Base-by-base conservation (phyloP, 2,113 vertebrate genomes). In the Octodon degus region DNA sequence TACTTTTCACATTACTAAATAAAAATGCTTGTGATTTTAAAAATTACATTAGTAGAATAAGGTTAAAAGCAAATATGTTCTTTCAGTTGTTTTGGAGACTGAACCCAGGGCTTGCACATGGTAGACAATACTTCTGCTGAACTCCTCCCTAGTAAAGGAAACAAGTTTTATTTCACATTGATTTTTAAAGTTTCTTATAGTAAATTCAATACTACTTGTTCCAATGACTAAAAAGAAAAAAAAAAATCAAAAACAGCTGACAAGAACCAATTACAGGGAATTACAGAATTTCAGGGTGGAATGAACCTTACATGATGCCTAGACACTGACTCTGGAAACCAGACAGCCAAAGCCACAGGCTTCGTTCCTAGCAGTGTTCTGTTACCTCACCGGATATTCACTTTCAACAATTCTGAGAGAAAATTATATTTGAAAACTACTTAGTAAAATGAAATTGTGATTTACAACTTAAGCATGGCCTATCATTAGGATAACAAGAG, bases 401-500 rank as follows among this genome's bases (percentile, higher is more conserved):
- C 65, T 87, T 77, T 91, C 25, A 92, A 72, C 13, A 88, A 30
- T 93, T 95, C 37, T 30, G 4, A 79, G 32, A 96, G 5, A 90
- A 92, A 97, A 58, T 30, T n/a, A 7, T 72, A 65, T 34, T 93
- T n/a, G 72, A 79, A 90, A 65, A 1, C 25, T 96, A 90, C 16
- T 89, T 72, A 24, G 40, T 58, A 92, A 93, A 95, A 95, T 30
- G 40, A 95, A 53, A 79, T 16, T 55, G 2, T 68, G 89, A 93
- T 40, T 81, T 94, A 77, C 22, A 96, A 86, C 13, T 37, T 34
- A 76, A 77, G 32, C 37, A 97, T 2, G 70, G 9, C 17, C 22
- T 94, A 67, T 1, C 7, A 70, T 17, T 68, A 63, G 11, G 68
- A 50, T 5, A 90, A 24, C 5, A 68, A 68, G 22, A 37, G 94